Conservation (phyloP, 2,113 vertebrate species). For the Erythrocercus mccallii region DNA sequence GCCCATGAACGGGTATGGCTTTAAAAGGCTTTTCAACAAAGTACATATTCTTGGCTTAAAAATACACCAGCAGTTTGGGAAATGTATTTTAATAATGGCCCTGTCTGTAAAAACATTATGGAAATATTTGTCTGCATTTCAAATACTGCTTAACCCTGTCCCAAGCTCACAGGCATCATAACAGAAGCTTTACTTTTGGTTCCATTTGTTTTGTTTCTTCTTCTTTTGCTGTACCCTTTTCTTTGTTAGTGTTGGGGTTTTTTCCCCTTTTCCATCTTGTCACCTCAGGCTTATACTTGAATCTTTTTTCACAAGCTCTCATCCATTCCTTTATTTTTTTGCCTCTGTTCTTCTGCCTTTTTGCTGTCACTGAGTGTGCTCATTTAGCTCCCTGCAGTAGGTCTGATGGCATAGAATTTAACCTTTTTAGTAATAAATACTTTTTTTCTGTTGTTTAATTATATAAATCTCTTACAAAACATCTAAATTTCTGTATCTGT, state of each 20-base stretch:
- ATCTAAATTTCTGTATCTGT: not conserved
- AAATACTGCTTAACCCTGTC: not conserved
- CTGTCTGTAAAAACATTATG: not conserved
- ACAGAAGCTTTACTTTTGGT: not conserved
- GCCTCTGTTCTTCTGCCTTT: not conserved
- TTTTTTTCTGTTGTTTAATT: not conserved
- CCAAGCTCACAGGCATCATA: rapidly evolving
- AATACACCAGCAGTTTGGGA: not conserved
- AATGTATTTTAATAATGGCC: not conserved
- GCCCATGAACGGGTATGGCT: not conserved
- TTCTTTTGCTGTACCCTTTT: not conserved
- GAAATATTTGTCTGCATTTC: not conserved
- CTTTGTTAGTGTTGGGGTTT: not conserved
- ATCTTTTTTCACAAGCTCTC: not conserved
- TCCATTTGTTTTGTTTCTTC: not conserved
- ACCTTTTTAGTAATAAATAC: not conserved
- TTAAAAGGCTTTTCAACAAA: not conserved
- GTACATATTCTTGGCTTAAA: not conserved
- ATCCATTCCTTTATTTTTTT: not conserved
- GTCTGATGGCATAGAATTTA: not conserved
- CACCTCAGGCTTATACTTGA: not conserved
- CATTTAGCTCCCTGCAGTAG: not conserved
- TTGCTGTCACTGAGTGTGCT: not conserved
- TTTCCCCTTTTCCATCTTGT: not conserved
- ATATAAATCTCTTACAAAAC: not conserved